Conservation (phyloP, 2,113 vertebrate genomes). For the Dasyornis broadbenti region DNA sequence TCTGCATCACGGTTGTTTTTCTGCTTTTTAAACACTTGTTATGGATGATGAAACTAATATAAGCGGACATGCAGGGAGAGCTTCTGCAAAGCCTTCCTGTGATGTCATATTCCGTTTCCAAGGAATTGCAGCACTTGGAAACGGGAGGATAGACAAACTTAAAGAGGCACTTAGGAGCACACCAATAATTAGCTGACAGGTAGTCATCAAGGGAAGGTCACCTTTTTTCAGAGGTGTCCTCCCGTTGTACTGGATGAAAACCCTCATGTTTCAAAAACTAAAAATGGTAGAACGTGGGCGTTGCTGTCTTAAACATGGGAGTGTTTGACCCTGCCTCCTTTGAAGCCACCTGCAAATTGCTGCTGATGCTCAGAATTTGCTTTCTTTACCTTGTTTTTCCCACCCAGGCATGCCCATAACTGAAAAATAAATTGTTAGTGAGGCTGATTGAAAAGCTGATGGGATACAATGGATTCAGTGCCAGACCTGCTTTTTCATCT, state of each 20-base stretch:
- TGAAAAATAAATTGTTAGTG: neutral
- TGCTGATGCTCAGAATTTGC: neutral
- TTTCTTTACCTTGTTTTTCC: neutral
- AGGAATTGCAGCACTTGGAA: neutral
- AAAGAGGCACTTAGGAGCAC: neutral
- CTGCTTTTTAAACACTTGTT: conserved; percentile 68
- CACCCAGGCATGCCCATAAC: neutral
- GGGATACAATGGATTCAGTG: neutral
- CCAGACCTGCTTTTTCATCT: neutral
- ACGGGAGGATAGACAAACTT: neutral
- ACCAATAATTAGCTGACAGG: conserved; percentile 31
- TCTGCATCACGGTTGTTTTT: conserved; percentile 65
- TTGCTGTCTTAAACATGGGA: neutral
- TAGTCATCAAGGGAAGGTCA: conserved; percentile 8
- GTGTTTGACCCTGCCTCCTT: neutral
- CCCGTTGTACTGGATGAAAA: neutral
- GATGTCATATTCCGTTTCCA: conserved; percentile 56
- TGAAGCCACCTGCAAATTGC: neutral
- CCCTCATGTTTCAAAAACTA: neutral
- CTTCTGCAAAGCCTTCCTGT: conserved; percentile 15
- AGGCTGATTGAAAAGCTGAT: neutral
- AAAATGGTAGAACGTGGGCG: neutral
- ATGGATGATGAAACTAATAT: conserved; percentile 63
- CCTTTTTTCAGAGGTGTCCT: neutral
- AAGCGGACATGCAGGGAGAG: conserved; percentile 38